phyloP scores from a whole-genome alignment of 2,888 invertebrate species.

The Leptodirus hochenwartii region DNA sequence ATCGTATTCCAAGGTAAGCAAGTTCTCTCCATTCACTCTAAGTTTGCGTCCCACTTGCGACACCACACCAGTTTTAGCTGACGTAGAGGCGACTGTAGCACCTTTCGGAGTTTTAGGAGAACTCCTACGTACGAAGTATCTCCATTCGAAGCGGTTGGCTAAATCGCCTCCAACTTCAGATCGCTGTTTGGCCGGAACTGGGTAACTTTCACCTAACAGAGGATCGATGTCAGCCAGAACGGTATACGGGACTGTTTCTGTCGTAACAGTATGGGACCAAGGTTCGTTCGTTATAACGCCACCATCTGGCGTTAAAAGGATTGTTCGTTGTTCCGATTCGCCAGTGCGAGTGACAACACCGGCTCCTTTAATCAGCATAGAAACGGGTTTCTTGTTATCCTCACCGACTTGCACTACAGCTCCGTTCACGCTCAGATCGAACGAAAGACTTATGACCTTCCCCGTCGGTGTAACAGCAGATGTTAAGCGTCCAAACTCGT shows the following conservation, averaged over 20 bases:
- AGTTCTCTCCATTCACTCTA: constrained; percentile 79
- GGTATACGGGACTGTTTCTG: constrained; percentile 81
- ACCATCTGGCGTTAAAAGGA: constrained; percentile 64
- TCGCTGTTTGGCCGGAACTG: constrained; percentile 77
- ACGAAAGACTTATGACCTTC: constrained; percentile 69
- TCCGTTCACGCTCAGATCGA: constrained; percentile 80
- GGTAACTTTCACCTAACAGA: constrained; percentile 76
- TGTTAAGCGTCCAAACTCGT: constrained; percentile 81
- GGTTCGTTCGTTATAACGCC: constrained; percentile 65
- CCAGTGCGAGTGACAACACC: constrained; percentile 68
- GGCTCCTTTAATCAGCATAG: constrained; percentile 74
- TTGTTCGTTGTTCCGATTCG: constrained; percentile 65
- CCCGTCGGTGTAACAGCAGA: constrained; percentile 92
- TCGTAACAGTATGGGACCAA: constrained; percentile 76
- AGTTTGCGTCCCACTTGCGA: constrained; percentile 73
- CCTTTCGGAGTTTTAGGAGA: too few relatives aligned
- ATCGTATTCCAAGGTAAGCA: constrained; percentile 82
- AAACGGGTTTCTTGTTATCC: constrained; percentile 64
- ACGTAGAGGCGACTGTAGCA: constrained; percentile 12
- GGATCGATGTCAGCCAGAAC: constrained; percentile 78
- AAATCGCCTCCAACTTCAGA: constrained; percentile 80
- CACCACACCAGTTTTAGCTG: not conserved
- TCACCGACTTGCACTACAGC: constrained; percentile 73
- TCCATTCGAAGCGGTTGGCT: constrained; percentile 89
- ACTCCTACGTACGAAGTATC: constrained; percentile 75